Conservation (phyloP, 2,888 invertebrate species). For the Polydrusus tereticollis region DNA sequence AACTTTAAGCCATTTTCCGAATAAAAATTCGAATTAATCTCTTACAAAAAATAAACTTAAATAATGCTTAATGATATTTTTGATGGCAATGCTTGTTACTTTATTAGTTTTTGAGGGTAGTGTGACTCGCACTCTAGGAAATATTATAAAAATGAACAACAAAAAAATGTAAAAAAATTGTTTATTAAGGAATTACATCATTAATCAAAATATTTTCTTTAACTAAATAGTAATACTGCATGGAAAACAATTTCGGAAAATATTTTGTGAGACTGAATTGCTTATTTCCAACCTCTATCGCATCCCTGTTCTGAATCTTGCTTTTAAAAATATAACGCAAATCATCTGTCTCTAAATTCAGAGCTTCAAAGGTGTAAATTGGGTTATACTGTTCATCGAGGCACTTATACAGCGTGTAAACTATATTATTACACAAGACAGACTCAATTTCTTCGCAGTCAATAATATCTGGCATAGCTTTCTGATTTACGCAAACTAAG, state of each 20-base stretch:
- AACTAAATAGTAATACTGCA: slow-evolving; percentile 22
- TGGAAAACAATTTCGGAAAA: slow-evolving; percentile 32
- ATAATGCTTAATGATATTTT: too few species aligned
- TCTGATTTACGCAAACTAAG: slow-evolving; percentile 14
- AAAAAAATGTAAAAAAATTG: background rate
- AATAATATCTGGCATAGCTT: background rate
- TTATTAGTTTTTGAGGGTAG: too few species aligned
- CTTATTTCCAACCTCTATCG: slow-evolving; percentile 17
- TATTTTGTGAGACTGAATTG: background rate
- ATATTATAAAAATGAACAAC: too few species aligned
- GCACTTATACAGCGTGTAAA: slow-evolving; percentile 38
- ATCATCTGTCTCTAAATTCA: slow-evolving; percentile 17
- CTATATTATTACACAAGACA: slow-evolving; percentile 25
- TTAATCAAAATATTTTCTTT: slow-evolving; percentile 30
- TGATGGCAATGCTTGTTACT: too few species aligned
- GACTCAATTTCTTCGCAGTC: slow-evolving; percentile 35
- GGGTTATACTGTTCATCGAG: slow-evolving; percentile 20
- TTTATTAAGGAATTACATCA: slow-evolving; percentile 10
- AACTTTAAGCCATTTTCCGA: too few species aligned
- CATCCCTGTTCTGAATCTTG: background rate
- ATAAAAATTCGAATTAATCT: too few species aligned
- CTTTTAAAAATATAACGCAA: slow-evolving; percentile 28
- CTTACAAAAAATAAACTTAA: too few species aligned
- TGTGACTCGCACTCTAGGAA: too few species aligned
- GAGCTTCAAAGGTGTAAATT: slow-evolving; percentile 16